Conservation (phyloP, 2,797 vertebrate species). For the Cirrhinus mrigala region DNA sequence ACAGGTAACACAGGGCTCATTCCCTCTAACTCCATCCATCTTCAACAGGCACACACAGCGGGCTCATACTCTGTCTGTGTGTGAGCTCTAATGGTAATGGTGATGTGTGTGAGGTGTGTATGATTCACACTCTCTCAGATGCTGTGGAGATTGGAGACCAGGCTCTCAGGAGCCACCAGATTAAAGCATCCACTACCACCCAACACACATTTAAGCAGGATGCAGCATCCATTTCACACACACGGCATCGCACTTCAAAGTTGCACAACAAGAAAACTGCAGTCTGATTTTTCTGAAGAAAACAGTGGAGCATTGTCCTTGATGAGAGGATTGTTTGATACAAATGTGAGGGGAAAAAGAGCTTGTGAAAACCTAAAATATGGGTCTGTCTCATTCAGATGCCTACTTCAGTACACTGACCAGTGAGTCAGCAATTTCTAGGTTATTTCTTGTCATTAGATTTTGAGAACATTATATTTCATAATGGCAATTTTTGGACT, state of each 20-base stretch:
- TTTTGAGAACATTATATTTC: neutral
- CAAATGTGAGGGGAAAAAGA: neutral
- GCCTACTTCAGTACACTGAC: neutral
- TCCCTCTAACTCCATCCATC: conserved; percentile 34
- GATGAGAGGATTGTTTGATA: neutral
- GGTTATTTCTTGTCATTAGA: neutral
- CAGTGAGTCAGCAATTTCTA: neutral
- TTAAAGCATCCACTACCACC: conserved; percentile 59
- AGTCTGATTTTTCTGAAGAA: neutral
- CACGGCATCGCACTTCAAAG: conserved; percentile 16
- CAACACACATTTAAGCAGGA: conserved; percentile 47
- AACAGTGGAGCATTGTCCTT: neutral
- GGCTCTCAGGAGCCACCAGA: conserved; percentile 54
- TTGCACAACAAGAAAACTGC: conserved; percentile 17
- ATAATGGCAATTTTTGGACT: neutral
- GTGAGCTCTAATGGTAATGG: conserved; percentile 51
- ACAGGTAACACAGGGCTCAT: conserved; percentile 53
- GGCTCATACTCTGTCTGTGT: neutral
- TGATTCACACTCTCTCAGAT: conserved; percentile 51
- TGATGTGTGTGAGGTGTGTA: conserved; percentile 48
- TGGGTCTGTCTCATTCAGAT: neutral
- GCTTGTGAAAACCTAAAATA: neutral
- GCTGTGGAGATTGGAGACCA: conserved; percentile 53
- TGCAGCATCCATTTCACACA: conserved; percentile 37
- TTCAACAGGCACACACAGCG: conserved; percentile 37